A percentile compares a stretch with the other conserved stretches of the same genome.
These are phyloP conservation scores for Thalassoma bifasciatum DNA, from an alignment of 2,113 vertebrate species.

Conservation along the genomic window DNA sequence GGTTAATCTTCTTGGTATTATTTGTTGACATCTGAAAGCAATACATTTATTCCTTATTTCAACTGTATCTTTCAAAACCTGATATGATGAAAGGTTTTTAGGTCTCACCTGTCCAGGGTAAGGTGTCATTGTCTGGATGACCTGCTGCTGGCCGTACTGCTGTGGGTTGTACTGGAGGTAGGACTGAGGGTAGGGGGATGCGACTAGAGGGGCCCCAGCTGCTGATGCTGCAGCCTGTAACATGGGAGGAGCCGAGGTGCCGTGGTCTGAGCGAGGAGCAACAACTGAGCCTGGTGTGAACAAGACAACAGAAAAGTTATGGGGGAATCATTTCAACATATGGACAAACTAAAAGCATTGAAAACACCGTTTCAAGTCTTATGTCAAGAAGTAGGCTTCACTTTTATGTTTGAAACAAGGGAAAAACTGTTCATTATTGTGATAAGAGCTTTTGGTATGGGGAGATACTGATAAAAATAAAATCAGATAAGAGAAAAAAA, in stretches of 20 bases:
- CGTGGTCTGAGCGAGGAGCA: constrained; percentile 87
- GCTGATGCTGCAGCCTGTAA: constrained; percentile 89
- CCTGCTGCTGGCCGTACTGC: constrained; percentile 90
- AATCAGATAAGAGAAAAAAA: too few relatives aligned
- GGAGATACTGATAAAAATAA: too few relatives aligned
- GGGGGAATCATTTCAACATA: too few relatives aligned
- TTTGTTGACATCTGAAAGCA: too few relatives aligned
- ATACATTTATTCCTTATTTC: too few relatives aligned
- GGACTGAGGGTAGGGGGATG: constrained; percentile 88
- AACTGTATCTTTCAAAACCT: neutral
- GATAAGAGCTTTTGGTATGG: too few relatives aligned
- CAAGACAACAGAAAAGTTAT: neutral
- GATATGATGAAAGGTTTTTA: neutral
- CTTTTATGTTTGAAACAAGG: too few relatives aligned
- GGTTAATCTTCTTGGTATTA: too few relatives aligned
- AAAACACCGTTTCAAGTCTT: too few relatives aligned
- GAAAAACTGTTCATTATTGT: too few relatives aligned
- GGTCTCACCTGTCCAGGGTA: constrained; percentile 88
- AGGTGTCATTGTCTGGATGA: constrained; percentile 91
- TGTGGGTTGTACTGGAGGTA: constrained; percentile 92
- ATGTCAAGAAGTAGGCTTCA: too few relatives aligned
- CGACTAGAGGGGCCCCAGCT: constrained; percentile 89
- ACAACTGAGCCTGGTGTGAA: constrained; percentile 84
- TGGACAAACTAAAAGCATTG: too few relatives aligned
- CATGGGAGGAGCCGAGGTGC: constrained; percentile 86